Evolutionary conservation across 2,888 invertebrate species (phyloP), one percentile per base, ranked within the genome.

Genomic region (Eupithecia subumbrata): DNA sequence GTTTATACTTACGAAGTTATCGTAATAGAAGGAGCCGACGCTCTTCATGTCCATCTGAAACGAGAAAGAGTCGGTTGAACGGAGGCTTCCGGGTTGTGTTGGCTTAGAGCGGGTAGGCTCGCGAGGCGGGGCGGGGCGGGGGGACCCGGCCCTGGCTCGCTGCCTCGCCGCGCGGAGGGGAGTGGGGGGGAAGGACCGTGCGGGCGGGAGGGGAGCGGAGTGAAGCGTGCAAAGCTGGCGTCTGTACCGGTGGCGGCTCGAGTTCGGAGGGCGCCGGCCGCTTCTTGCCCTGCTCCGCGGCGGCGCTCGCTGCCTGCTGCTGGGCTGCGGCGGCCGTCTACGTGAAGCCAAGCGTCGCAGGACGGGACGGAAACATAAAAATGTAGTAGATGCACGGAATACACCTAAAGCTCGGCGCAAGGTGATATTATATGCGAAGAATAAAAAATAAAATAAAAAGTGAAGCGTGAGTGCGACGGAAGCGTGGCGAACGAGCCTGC

Each of bases 11-110:
- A 98, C 98, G 96, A 98, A 98, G 96, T 98, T 98, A 96, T 98
- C 98, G 96, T 98, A 98, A 97, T 98, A 98, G 97, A 98, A 97
- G 95, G 98, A 98, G 95, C 98, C 98, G 96, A 98, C 97, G 96
- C 97, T 97, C 97, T 98, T 98, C 97, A 98, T 97, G 96, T 98
- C 98, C 98, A 98, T 98, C 98, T 98, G 97, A 96, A 97, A 97
- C 94, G 92, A 94, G 93, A 94, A 92, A 94, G 87, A 91, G 82
- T 91, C 87, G 90, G 91, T 91, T 94, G 91, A 93, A 88, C 87
- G 89, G 90, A 88, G 86, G 86, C 86, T 85, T 80, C 48, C 85
- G 71, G 84, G 76, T 82, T 81, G 76, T 82, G 82, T 78, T 78
- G 84, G 84, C 9, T 56, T 81, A 84, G 97, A 85, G 84, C 84